Evolutionary conservation across 2,888 invertebrate genomes (phyloP), one percentile per base, ranked within the genome.

Genomic region (Liodrosophila aerea): DNA sequence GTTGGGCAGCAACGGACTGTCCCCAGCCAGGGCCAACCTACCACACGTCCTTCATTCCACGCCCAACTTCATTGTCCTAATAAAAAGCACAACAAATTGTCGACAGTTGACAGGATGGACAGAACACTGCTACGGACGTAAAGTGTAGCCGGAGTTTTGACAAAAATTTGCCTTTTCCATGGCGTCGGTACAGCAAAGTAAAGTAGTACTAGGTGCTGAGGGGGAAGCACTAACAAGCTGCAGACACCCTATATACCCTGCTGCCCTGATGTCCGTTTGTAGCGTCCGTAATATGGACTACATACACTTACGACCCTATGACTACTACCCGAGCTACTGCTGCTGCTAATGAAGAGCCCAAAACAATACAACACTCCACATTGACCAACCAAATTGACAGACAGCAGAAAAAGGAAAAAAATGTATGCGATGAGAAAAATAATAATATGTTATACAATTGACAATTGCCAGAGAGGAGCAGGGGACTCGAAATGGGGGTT

Each of bases 31-130:
- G n/a, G n/a, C n/a, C n/a, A 0, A n/a, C 16, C n/a, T 29, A 13
- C 5, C 3, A 2, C 22, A 22, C 22, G 22, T 22, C 22, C 22
- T 22, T 12, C 49, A 15, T 39, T 7, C 18, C 13, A 22, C 9
- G 12, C 2, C 31, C 47, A 18, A 51, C 39, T 57, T 58, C 59
- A 65, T 69, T 72, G 77, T 73, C 61, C 66, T 63, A 70, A 73
- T 80, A 83, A 84, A 82, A 80, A 84, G 68, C 76, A 80, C 84
- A 78, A 78, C 78, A 78, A 78, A 84, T 78, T 84, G 77, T 78
- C 77, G 73, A 71, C 70, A 61, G 76, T 60, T 62, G 59, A 66
- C 63, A 57, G 64, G 54, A 70, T 50, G 63, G 64, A 22, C 22
- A 4, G 22, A 59, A 59, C 60, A 60, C 58, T 49, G 66, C 43